Percentiles rank a stretch among this genome's conserved stretches.
Evolutionary conservation across 2,113 vertebrate species (phyloP).

Genomic region (Candoia aspera): DNA sequence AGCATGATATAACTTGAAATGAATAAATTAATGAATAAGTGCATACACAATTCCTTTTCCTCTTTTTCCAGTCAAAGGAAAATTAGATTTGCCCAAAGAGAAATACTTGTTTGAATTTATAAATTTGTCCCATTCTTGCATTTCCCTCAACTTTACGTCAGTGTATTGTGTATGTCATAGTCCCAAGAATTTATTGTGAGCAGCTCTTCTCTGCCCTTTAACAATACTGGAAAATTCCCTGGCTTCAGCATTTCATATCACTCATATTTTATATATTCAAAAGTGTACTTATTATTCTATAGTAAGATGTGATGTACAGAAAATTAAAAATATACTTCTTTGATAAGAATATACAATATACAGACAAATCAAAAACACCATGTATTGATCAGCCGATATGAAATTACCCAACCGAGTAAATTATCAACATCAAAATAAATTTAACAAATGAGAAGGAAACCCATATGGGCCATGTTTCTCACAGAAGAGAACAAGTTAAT

Average conservation of each 20-base stretch:
- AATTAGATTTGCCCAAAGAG: constrained; percentile 33
- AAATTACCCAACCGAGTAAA: constrained; percentile 37
- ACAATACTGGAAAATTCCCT: background rate
- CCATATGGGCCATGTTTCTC: background rate
- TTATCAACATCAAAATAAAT: constrained; percentile 4
- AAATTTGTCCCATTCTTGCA: background rate
- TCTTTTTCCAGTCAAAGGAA: background rate
- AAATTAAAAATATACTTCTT: background rate
- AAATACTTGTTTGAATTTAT: constrained; percentile 30
- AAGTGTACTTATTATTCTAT: background rate
- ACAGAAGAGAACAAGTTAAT: background rate
- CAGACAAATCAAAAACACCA: background rate
- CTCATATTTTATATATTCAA: constrained; percentile 32
- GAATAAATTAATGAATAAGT: background rate
- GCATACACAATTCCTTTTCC: background rate
- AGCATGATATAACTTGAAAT: background rate
- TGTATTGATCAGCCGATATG: background rate
- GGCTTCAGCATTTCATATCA: constrained; percentile 18
- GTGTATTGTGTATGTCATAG: constrained; percentile 1
- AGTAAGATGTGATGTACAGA: background rate
- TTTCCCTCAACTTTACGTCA: background rate
- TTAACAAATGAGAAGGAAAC: constrained; percentile 26
- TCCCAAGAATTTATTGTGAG: constrained; percentile 40
- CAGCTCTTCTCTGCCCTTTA: constrained; percentile 36
- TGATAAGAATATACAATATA: background rate